Percentiles rank a stretch among this genome's conserved stretches.
Evolutionary conservation across 2,888 invertebrate species (phyloP).

Genomic region (Epinotia demarniana): DNA sequence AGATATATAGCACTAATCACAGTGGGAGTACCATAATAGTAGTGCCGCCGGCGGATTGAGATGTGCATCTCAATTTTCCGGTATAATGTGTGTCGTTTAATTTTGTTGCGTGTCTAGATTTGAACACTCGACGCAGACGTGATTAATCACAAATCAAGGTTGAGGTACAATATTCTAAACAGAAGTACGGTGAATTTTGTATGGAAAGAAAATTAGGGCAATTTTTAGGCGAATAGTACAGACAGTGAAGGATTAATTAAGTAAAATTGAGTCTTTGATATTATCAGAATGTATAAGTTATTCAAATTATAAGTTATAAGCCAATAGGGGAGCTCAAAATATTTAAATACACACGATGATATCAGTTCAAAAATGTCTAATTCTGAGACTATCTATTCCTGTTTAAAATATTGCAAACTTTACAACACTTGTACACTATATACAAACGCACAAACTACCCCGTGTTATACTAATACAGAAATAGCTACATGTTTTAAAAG

Average conservation of each 20-base stretch:
- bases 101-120: constrained; percentile 1
- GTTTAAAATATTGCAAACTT: background rate
- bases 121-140: constrained; percentile 5
- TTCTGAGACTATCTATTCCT: background rate
- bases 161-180: constrained; percentile 19
- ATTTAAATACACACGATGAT: background rate
- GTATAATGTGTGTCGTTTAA: constrained; percentile 28
- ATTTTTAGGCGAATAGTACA: background rate
- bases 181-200: constrained; percentile 10
- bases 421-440: background rate
- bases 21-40: constrained; percentile 79
- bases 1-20: constrained; percentile 70
- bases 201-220: background rate
- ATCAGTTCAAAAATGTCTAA: background rate
- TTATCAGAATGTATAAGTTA: background rate
- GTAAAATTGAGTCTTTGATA: background rate
- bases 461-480: background rate
- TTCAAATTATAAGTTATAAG: constrained; percentile 1
- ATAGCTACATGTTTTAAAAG: background rate
- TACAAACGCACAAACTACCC: background rate
- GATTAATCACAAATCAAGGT: background rate
- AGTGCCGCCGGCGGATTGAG: constrained; percentile 78
- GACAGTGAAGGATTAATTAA: background rate
- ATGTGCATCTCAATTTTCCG: background rate
- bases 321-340: background rate